Base-by-base conservation (phyloP, 2,113 vertebrate species). In the Pseudopipra pipra region DNA sequence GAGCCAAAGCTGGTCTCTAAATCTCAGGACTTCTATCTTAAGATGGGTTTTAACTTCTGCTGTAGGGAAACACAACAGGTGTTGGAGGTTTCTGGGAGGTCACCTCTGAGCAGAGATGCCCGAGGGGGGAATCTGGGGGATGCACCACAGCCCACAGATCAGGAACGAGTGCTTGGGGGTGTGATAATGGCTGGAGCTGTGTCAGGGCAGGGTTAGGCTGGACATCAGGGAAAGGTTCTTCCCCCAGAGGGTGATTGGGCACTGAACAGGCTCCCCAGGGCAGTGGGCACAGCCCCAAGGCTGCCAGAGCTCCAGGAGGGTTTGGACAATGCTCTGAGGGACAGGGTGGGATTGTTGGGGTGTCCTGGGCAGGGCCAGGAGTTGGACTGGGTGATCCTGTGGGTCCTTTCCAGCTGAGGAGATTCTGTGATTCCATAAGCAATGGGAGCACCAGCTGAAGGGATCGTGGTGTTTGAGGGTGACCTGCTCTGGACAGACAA, bases 301-400 rank as follows among this genome's bases (percentile, higher is more conserved):
- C 41, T 83, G 55, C n/a, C 71, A 68, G 16, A 83, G 78, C 62
- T 55, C 46, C 55, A 41, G 54, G 2, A 61, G 54, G 0, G 0
- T 35, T 75, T 52, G 70, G 54, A 10, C 7, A 59, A 16, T 0
- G 0, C 12, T 18, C 24, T 7, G 9, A 35, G n/a, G 19, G 46
- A 15, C 47, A 55, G 30, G 25, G 3, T 31, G 71, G 35, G 41
- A 9, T 4, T 76, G 25, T 1, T 76, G 41, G 25, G 47, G 47
- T 8, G 63, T 55, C 86, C 87, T 31, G 39, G 5, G n/a, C n/a
- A 76, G 14, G 21, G 25, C 11, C 21, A 22, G n/a, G 21, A 1
- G 30, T 1, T 16, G 49, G 6, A 13, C 9, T 76, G 0, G 28
- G 18, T 49, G 79, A 70, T 43, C 41, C 3, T 19, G 17, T 21